Percentiles rank a stretch among this genome's conserved stretches.
These are phyloP conservation scores for Tinea trinotella DNA, from an alignment of 2,888 invertebrate species.

Conservation along the genomic window DNA sequence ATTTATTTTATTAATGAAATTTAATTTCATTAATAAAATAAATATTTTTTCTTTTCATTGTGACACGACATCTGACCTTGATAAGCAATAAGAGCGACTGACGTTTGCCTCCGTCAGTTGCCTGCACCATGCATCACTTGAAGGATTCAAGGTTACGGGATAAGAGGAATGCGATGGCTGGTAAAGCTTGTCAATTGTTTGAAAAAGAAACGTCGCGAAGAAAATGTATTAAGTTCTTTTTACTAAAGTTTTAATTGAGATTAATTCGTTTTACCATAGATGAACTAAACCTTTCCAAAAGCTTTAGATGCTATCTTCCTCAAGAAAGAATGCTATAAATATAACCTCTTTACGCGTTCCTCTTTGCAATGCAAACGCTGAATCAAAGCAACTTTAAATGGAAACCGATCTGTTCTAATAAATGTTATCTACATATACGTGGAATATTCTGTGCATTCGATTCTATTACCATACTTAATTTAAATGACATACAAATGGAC, in stretches of 20 bases:
- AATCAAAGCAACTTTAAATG: conserved; percentile 37
- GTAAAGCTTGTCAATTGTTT: too few species aligned
- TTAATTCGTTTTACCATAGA: neutral
- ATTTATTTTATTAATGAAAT: too few species aligned
- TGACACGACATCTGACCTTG: too few species aligned
- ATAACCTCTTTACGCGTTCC: conserved; percentile 38
- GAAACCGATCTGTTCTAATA: conserved; percentile 17
- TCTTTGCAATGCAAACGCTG: conserved; percentile 34
- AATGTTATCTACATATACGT: conserved; percentile 16
- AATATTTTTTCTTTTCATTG: too few species aligned
- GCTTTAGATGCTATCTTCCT: conserved; percentile 3
- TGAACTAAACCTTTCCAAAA: conserved; percentile 1
- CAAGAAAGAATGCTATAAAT: conserved; percentile 16
- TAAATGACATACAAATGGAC: conserved; percentile 1
- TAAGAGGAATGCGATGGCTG: too few species aligned
- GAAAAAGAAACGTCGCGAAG: too few species aligned
- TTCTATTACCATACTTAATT: conserved; percentile 12
- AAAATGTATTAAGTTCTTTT: neutral
- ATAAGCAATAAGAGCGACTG: too few species aligned
- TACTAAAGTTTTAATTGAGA: neutral
- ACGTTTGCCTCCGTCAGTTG: too few species aligned
- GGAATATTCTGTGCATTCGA: conserved; percentile 4
- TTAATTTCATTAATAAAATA: too few species aligned
- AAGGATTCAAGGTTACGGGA: too few species aligned
- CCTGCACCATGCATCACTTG: too few species aligned